Conservation (phyloP, 2,113 vertebrate species). For the Catharus fuscescens region DNA sequence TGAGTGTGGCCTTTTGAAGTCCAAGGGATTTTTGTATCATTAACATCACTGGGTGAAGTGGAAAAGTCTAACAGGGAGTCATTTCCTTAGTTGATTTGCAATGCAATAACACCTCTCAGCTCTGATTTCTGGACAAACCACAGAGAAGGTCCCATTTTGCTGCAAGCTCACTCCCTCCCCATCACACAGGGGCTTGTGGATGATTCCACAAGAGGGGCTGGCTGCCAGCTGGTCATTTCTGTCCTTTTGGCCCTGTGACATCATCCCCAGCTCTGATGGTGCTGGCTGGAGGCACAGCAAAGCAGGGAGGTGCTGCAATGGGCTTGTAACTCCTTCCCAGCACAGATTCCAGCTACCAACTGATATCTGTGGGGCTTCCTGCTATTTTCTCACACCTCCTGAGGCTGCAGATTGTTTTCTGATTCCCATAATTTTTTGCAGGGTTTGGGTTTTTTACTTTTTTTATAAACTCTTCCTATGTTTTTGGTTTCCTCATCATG, state of each 20-base stretch:
- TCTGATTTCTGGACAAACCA: not conserved
- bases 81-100: not conserved
- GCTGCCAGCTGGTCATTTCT: not conserved
- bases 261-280: accelerated
- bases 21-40: not conserved
- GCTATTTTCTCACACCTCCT: not conserved
- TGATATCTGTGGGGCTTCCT: not conserved
- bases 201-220: not conserved
- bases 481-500: not conserved
- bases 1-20: not conserved
- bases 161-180: accelerated
- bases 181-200: not conserved
- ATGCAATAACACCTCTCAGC: no score
- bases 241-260: not conserved
- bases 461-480: not conserved
- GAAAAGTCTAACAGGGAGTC: not conserved
- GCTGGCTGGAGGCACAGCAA: not conserved
- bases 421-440: not conserved
- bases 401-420: not conserved
- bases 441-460: not conserved
- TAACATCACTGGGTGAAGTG: not conserved
- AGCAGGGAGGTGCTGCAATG: not conserved
- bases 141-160: not conserved
- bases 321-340: not conserved
- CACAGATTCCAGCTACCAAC: not conserved